phyloP scores from a whole-genome alignment of 2,888 invertebrate genomes.

The Cryptus viduatorius region DNA sequence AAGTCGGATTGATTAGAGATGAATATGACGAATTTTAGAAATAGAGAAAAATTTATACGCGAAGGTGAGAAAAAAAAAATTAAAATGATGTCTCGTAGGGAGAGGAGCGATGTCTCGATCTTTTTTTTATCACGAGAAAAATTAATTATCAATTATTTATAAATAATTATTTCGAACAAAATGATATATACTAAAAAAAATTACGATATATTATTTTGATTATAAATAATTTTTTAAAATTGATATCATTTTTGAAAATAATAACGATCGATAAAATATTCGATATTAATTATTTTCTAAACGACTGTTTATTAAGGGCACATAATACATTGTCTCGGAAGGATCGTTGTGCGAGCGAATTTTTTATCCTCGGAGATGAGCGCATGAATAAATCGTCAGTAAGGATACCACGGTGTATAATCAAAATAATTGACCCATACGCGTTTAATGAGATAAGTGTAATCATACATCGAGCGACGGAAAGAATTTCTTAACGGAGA shows the following conservation, averaged over 20 bases:
- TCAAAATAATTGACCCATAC: neutral
- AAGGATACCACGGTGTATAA: neutral
- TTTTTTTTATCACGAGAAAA: neutral
- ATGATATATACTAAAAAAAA: no score
- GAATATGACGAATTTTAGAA: no score
- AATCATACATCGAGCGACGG: neutral
- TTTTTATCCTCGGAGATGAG: neutral
- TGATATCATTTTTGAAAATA: neutral
- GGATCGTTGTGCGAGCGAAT: neutral
- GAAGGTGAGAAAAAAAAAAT: no score
- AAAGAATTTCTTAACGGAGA: constrained; percentile 23
- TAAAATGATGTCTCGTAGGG: neutral
- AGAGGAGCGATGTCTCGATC: neutral
- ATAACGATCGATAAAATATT: neutral
- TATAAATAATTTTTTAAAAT: neutral
- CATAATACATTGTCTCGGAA: neutral
- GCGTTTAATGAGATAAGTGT: neutral
- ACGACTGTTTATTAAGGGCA: no score
- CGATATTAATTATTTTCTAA: no score
- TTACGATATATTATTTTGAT: neutral
- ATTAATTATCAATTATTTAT: no score
- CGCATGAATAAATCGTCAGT: constrained; percentile 5
- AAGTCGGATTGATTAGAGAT: no score
- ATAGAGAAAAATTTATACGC: no score
- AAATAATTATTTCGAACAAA: no score